Evolutionary conservation across 2,888 invertebrate genomes (phyloP).

Genomic region (Erebia ligea): DNA sequence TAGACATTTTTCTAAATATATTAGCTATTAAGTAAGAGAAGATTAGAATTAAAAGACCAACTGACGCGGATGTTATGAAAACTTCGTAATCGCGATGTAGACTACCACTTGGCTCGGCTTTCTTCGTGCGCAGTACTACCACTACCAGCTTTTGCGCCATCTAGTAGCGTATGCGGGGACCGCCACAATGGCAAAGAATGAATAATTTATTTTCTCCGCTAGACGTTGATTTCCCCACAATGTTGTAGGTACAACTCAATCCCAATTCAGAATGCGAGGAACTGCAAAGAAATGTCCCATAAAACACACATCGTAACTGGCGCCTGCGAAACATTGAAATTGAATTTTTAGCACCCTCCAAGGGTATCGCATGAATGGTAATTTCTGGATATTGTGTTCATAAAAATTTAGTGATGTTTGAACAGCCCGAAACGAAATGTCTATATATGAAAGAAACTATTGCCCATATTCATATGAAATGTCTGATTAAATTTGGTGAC

Average conservation of each 20-base stretch:
- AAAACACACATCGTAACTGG: constrained; percentile 63
- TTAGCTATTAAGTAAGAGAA: too few species aligned
- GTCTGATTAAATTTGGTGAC: background rate
- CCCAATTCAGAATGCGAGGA: constrained; percentile 51
- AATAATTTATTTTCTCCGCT: constrained; percentile 46
- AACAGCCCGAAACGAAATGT: constrained; percentile 19
- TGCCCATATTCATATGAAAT: constrained; percentile 2
- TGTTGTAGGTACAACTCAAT: constrained; percentile 39
- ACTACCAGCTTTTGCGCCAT: too few species aligned
- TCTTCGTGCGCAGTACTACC: too few species aligned
- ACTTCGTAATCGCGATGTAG: too few species aligned
- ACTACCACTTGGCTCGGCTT: too few species aligned
- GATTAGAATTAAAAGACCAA: too few species aligned
- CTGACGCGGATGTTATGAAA: too few species aligned
- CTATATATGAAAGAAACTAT: constrained; percentile 18
- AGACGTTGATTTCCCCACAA: constrained; percentile 55
- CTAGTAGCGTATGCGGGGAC: too few species aligned
- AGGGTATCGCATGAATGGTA: constrained; percentile 52
- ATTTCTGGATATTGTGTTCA: constrained; percentile 41
- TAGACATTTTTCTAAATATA: too few species aligned
- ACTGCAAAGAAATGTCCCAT: constrained; percentile 67
- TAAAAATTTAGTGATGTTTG: constrained; percentile 39
- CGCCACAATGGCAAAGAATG: background rate
- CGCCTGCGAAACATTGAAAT: constrained; percentile 60
- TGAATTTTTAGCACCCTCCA: constrained; percentile 67